phyloP scores from a whole-genome alignment of 2,797 vertebrate genomes.

The Peromyscus eremicus region DNA sequence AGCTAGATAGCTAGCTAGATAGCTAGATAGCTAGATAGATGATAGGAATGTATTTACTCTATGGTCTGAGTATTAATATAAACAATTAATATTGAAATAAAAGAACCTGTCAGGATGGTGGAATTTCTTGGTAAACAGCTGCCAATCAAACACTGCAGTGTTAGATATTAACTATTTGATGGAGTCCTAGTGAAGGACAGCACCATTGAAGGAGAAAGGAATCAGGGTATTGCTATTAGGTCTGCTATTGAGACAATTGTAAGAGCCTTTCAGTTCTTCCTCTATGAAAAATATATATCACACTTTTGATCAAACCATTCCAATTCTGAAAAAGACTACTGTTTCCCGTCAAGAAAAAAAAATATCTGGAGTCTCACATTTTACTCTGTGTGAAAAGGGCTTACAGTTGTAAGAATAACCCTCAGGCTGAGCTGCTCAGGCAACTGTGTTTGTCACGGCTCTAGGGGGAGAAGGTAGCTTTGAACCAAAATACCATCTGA shows the following conservation, averaged over 20 bases:
- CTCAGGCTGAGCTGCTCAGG: too few species aligned
- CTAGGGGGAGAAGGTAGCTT: not conserved
- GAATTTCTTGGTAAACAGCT: not conserved
- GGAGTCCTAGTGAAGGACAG: not conserved
- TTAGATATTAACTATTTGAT: not conserved
- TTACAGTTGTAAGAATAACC: not conserved
- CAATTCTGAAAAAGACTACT: not conserved
- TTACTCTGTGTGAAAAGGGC: not conserved
- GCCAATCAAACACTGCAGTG: not conserved
- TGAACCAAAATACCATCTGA: not conserved
- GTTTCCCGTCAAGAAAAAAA: not conserved
- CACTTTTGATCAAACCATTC: not conserved
- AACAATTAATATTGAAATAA: not conserved
- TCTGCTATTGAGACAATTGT: not conserved
- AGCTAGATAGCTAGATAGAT: too few species aligned
- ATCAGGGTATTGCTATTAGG: fast-evolving
- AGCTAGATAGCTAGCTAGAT: too few species aligned
- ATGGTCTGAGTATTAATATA: not conserved
- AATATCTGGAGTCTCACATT: not conserved
- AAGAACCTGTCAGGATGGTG: not conserved
- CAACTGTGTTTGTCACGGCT: not conserved
- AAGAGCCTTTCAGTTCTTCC: not conserved
- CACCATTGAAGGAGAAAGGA: fast-evolving
- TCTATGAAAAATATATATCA: not conserved
- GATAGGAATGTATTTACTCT: not conserved